Conservation (phyloP, 2,888 invertebrate genomes). For the Tanypteryx hageni region DNA sequence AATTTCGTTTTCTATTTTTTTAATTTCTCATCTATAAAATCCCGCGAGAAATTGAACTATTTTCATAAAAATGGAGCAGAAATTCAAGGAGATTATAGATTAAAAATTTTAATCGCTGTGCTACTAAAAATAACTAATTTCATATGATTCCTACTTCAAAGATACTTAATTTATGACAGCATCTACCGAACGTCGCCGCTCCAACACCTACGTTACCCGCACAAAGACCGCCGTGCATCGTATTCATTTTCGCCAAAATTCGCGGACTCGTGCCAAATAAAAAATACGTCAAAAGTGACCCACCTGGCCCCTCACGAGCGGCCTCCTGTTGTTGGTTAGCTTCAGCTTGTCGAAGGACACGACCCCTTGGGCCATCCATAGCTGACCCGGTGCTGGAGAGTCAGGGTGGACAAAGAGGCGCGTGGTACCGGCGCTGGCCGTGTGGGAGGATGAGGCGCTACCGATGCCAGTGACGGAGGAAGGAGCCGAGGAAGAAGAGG, state of each 20-base stretch:
- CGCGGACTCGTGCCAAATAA: background rate
- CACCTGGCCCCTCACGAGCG: constrained; percentile 70
- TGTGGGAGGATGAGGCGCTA: background rate
- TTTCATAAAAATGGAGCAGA: too few relatives aligned
- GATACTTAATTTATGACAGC: too few relatives aligned
- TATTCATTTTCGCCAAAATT: background rate
- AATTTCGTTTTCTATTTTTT: too few relatives aligned
- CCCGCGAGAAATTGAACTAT: too few relatives aligned
- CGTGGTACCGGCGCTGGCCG: background rate
- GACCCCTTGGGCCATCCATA: constrained; percentile 75
- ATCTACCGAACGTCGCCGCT: too few relatives aligned
- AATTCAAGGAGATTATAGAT: too few relatives aligned
- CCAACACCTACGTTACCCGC: too few relatives aligned
- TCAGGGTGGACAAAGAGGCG: constrained; percentile 74
- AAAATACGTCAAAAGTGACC: background rate
- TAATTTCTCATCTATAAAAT: too few relatives aligned
- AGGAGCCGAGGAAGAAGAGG: background rate
- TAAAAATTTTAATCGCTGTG: too few relatives aligned
- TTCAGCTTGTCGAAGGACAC: constrained; percentile 75
- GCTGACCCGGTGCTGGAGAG: constrained; percentile 74
- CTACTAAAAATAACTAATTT: too few relatives aligned
- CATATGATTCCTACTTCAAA: too few relatives aligned
- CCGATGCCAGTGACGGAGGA: background rate
- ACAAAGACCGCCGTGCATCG: background rate
- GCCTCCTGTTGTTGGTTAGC: constrained; percentile 74